Base-by-base conservation (phyloP, 2,113 vertebrate species). In the Serranochromis macrocephalus region DNA sequence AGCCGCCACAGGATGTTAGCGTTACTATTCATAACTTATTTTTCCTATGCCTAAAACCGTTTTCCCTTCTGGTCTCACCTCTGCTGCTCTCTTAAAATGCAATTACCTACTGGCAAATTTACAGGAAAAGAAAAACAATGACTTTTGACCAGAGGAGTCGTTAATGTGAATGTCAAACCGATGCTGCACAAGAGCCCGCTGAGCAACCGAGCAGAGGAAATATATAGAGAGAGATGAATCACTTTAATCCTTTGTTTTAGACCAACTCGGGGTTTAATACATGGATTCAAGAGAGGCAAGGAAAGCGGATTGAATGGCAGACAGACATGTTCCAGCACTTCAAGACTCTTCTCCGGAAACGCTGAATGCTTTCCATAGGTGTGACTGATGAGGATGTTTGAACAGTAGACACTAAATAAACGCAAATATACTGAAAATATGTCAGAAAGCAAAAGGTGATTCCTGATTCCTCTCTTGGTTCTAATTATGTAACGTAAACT, bases 1-100 rank as follows among this genome's bases (percentile, higher is more conserved):
- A 93, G 90, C 94, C 93, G 93, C 93, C 93, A 94, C 95, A 96
- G 93, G 94, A 95, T 94, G 95, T 95, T 93, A 94, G 85, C 86
- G 89, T 94, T 93, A 88, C 94, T 95, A 94, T 95, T 94, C 94
- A 93, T 93, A 94, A 94, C 92, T 91, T 94, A 91, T 94, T 95
- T 96, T 96, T 94, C 93, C 94, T 81, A 89, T 61, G 88, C 87
- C 87, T 71, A 92, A 92, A 96, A 95, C 85, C 38, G 58, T 94
- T 95, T 93, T 94, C 92, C 91, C 90, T 92, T 91, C 92, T 92
- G 93, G 54, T 92, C 90, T 95, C 94, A 96, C 94, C 94, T 96
- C 93, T 92, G 89, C 87, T 61, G 86, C 88, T 90, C 93, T 92
- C 91, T 94, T 91, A 93, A 92, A 95, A 94, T 88, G 92, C 89